These are phyloP conservation scores for Etheostoma perlongum DNA, from an alignment of 2,797 vertebrate genomes.

Conservation along the genomic window DNA sequence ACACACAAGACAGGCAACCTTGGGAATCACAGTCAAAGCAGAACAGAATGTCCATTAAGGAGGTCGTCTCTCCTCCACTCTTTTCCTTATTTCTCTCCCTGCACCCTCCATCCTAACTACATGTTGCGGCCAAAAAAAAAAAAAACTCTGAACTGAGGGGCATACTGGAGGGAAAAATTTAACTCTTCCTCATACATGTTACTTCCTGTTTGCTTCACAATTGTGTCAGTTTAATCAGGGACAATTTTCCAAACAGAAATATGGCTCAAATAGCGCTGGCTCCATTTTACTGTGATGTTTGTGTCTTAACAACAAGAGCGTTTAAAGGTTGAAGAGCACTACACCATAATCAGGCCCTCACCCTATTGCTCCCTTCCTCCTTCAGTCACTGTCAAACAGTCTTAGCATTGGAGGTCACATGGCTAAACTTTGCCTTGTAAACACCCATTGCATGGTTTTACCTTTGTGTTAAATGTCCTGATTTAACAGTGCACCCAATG, in stretches of 20 bases:
- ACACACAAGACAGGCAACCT: slow-evolving; percentile 79
- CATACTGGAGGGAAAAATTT: not conserved
- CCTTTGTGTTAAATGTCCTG: slow-evolving; percentile 72
- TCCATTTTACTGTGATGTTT: slow-evolving; percentile 45
- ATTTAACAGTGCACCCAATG: slow-evolving; percentile 63
- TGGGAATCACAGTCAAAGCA: slow-evolving; percentile 86
- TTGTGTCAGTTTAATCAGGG: not conserved
- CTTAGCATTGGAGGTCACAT: slow-evolving; percentile 67
- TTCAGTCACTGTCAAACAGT: slow-evolving; percentile 50
- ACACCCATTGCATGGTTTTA: slow-evolving; percentile 62
- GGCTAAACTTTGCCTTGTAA: slow-evolving; percentile 71
- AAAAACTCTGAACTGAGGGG: slow-evolving; percentile 9
- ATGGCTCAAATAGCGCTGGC: not conserved
- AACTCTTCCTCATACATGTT: slow-evolving; percentile 27
- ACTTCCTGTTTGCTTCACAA: slow-evolving; percentile 14
- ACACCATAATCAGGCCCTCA: slow-evolving; percentile 29
- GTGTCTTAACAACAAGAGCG: slow-evolving; percentile 22
- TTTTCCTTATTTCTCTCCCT: slow-evolving; percentile 51
- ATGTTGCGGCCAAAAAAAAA: not conserved
- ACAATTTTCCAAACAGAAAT: not conserved
- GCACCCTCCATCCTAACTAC: slow-evolving; percentile 30
- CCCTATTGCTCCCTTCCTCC: slow-evolving; percentile 56
- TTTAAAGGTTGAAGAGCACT: slow-evolving; percentile 63
- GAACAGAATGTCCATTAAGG: slow-evolving; percentile 89
- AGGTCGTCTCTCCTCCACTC: slow-evolving; percentile 63